phyloP scores from a whole-genome alignment of 2,113 vertebrate species.

The Chionomys nivalis region DNA sequence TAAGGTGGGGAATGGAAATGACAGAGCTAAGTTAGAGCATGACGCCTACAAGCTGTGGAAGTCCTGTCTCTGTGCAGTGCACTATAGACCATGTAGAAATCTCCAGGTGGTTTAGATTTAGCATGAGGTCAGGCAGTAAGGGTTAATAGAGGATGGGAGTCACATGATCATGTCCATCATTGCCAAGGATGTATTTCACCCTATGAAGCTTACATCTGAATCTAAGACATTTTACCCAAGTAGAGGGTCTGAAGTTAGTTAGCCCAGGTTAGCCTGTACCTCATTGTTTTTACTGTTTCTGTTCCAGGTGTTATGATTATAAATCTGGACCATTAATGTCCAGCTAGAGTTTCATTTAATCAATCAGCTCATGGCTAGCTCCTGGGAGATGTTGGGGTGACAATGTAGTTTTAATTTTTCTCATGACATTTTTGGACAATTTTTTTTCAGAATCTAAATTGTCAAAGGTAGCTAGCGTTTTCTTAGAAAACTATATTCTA shows the following conservation, averaged over 20 bases:
- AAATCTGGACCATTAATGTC: not conserved
- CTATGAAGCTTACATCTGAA: not conserved
- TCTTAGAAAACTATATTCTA: constrained; percentile 2
- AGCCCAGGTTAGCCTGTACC: not conserved
- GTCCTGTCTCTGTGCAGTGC: not conserved
- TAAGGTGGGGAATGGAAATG: not conserved
- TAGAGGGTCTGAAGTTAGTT: not conserved
- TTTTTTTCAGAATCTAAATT: not conserved
- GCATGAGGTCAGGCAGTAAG: not conserved
- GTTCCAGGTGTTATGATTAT: not conserved
- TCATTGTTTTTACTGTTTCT: not conserved
- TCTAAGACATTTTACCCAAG: not conserved
- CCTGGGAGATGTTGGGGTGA: not conserved
- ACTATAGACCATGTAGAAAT: not conserved
- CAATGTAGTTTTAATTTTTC: not conserved
- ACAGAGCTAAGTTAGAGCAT: not conserved
- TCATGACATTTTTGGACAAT: not conserved
- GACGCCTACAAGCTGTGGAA: not conserved
- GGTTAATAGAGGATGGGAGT: not conserved
- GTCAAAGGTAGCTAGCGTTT: not conserved
- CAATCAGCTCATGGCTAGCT: not conserved
- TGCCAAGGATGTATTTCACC: not conserved
- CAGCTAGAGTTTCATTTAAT: not conserved
- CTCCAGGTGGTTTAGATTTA: not conserved
- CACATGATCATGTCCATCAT: not conserved